Conservation (phyloP, 2,888 invertebrate species). For the Caenorhabditis virilis region DNA sequence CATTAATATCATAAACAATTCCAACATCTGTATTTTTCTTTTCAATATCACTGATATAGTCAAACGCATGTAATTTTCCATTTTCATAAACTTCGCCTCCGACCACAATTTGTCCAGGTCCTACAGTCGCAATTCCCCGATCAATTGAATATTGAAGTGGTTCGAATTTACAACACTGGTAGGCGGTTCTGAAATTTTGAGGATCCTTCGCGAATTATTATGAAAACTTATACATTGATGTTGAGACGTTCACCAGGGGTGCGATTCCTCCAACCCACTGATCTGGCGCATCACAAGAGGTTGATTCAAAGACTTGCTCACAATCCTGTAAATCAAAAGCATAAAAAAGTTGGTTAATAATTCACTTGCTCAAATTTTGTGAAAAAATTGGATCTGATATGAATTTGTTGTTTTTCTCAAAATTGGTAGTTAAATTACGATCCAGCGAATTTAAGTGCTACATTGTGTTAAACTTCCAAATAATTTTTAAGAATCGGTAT, state of each 20-base stretch:
- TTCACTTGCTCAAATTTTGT: neutral
- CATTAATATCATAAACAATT: slow-evolving; percentile 55
- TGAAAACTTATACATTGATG: slow-evolving; percentile 42
- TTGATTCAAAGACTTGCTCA: slow-evolving; percentile 53
- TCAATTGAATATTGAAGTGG: slow-evolving; percentile 55
- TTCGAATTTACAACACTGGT: slow-evolving; percentile 59
- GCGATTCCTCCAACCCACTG: slow-evolving; percentile 67
- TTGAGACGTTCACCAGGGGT: slow-evolving; percentile 56
- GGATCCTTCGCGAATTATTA: neutral
- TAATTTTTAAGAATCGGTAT: too few species aligned
- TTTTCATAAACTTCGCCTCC: slow-evolving; percentile 53
- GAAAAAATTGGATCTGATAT: neutral
- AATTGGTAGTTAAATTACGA: too few species aligned
- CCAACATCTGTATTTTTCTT: slow-evolving; percentile 52
- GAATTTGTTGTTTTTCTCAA: slow-evolving; percentile 1
- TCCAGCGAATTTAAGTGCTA: too few species aligned
- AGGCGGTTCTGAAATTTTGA: slow-evolving; percentile 43
- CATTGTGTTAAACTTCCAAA: too few species aligned
- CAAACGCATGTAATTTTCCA: slow-evolving; percentile 61
- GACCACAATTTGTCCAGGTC: slow-evolving; percentile 58
- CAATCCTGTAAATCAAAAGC: slow-evolving; percentile 63
- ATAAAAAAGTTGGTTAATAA: slow-evolving; percentile 2
- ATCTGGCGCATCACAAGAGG: slow-evolving; percentile 48
- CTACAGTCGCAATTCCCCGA: slow-evolving; percentile 62
- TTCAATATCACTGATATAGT: slow-evolving; percentile 62